Conservation (phyloP, 2,113 vertebrate species). For the Mungos mungo region DNA sequence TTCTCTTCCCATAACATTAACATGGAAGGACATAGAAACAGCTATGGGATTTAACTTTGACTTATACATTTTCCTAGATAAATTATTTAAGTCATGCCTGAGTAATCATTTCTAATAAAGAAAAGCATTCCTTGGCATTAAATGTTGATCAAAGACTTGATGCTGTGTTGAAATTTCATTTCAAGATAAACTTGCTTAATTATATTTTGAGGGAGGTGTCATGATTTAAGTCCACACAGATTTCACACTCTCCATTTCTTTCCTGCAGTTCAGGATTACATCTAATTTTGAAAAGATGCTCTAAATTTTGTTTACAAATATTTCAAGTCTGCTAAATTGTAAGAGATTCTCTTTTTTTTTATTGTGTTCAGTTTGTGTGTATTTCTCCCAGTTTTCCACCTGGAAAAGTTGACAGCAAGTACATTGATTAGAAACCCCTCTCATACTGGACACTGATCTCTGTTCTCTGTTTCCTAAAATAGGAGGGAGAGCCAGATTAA, state of each 20-base stretch:
- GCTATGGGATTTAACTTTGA: conserved; percentile 22
- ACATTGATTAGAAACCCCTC: neutral
- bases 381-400: neutral
- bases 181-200: conserved; percentile 59
- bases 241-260: conserved; percentile 3
- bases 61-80: conserved; percentile 37
- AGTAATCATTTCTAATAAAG: conserved; percentile 72
- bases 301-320: neutral
- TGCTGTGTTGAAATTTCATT: conserved; percentile 52
- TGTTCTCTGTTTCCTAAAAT: neutral
- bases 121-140: conserved; percentile 24
- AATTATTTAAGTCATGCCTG: neutral
- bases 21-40: conserved; percentile 9
- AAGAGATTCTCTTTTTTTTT: neutral
- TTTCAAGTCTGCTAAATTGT: neutral
- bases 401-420: neutral
- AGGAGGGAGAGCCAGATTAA: neutral
- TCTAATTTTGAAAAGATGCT: neutral
- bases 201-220: neutral
- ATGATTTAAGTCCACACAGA: neutral
- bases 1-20: neutral
- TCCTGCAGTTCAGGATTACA: neutral
- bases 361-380: neutral
- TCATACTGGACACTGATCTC: neutral
- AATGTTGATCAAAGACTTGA: conserved; percentile 46